Conservation (phyloP, 2,888 invertebrate species). For the Timema cristinae region DNA sequence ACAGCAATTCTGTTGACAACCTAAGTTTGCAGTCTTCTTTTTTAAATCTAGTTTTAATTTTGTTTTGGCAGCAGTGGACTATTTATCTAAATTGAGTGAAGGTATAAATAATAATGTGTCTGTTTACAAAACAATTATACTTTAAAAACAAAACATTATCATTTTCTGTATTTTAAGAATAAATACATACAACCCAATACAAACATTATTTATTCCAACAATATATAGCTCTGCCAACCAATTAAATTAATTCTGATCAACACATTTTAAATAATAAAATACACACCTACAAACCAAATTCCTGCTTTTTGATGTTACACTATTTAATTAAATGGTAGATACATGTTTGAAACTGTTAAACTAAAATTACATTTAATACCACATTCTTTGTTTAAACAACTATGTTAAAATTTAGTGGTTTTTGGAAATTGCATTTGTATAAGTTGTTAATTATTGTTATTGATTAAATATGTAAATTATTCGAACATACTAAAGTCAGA, state of each 20-base stretch:
- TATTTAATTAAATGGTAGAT: constrained; percentile 7
- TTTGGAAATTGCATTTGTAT: no score
- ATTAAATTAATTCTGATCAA: not conserved
- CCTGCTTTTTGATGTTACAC: not conserved
- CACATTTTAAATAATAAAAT: not conserved
- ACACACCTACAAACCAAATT: constrained; percentile 8
- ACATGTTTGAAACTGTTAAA: not conserved
- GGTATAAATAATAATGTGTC: no score
- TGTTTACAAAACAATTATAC: no score
- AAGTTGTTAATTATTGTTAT: no score
- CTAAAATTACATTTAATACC: no score
- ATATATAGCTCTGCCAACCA: not conserved
- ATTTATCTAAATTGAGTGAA: not conserved
- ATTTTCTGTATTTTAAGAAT: not conserved
- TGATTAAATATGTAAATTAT: no score
- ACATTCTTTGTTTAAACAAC: no score
- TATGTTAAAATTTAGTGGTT: no score
- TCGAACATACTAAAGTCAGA: no score
- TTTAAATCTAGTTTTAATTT: not conserved
- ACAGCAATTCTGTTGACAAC: constrained; percentile 11
- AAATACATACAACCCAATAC: constrained; percentile 10
- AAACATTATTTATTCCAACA: constrained; percentile 1
- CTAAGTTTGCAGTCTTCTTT: constrained; percentile 14
- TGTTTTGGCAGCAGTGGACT: constrained; percentile 15
- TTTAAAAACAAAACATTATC: constrained; percentile 2